Evolutionary conservation across 1,140 invertebrate species (phyloP).

Genomic region (Lordiphosa clarofinis): DNA sequence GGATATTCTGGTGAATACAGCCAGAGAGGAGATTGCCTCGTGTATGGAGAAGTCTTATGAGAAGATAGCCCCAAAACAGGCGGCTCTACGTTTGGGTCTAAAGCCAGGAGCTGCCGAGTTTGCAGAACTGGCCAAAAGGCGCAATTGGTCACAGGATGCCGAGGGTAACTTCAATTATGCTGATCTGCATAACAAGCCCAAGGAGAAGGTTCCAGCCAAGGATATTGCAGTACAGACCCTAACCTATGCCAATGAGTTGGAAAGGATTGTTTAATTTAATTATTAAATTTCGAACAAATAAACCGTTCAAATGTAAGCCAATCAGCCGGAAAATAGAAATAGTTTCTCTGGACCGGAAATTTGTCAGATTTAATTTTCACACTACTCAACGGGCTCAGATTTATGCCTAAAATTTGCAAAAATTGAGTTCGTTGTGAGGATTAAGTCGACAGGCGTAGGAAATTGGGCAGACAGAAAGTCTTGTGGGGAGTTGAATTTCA

Average conservation of each 20-base stretch:
- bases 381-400: constrained; percentile 33
- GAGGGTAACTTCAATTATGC: constrained; percentile 91
- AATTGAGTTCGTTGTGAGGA: constrained; percentile 30
- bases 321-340: constrained; percentile 45
- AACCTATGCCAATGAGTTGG: constrained; percentile 98
- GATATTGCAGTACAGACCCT: constrained; percentile 95
- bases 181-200: constrained; percentile 84
- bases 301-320: constrained; percentile 28
- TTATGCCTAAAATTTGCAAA: constrained; percentile 27
- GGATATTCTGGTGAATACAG: constrained; percentile 96
- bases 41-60: constrained; percentile 98
- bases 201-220: constrained; percentile 91
- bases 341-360: constrained; percentile 43
- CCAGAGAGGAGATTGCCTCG: constrained; percentile 97
- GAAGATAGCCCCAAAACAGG: constrained; percentile 91
- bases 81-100: constrained; percentile 93
- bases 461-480: constrained; percentile 30
- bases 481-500: constrained; percentile 15
- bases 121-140: constrained; percentile 88
- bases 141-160: constrained; percentile 87
- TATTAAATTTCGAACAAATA: constrained; percentile 8
- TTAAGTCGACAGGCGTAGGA: constrained; percentile 54
- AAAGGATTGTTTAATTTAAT: constrained; percentile 95
- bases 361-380: constrained; percentile 75
- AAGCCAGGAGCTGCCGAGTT: constrained; percentile 85